phyloP scores from a whole-genome alignment of 2,113 vertebrate species.

The Rhynchopsitta pachyrhyncha region DNA sequence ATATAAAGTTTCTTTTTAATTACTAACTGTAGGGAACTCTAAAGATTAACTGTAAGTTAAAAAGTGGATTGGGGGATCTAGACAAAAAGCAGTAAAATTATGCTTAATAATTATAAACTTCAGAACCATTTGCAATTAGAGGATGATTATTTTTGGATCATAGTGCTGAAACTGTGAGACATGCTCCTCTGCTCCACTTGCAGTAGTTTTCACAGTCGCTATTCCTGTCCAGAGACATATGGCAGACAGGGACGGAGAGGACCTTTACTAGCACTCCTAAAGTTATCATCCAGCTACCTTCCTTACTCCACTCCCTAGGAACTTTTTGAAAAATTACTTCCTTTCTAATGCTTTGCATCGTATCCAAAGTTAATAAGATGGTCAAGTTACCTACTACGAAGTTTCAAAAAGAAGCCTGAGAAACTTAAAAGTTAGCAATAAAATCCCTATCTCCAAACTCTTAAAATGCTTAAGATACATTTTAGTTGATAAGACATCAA shows the following conservation, averaged over 20 bases:
- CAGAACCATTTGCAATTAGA: not conserved
- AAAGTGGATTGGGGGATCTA: not conserved
- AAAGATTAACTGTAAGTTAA: not conserved
- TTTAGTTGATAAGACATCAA: not conserved
- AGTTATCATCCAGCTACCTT: not conserved
- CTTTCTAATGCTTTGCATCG: not conserved
- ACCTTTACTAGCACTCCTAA: not conserved
- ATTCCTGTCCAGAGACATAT: not conserved
- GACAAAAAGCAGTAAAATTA: not conserved
- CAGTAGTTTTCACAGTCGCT: not conserved
- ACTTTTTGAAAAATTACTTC: not conserved
- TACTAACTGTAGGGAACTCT: not conserved
- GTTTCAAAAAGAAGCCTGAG: not conserved
- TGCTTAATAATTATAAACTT: not conserved
- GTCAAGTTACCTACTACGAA: not conserved
- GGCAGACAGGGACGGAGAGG: not conserved
- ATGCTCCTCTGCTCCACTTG: not conserved
- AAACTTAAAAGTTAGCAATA: not conserved
- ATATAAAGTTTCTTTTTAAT: not conserved
- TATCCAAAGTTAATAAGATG: not conserved
- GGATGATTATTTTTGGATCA: not conserved
- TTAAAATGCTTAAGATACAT: not conserved
- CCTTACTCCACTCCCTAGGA: not conserved
- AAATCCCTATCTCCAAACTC: not conserved
- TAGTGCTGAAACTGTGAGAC: not conserved